Percentiles rank a stretch among this genome's conserved stretches.
These are phyloP conservation scores for Marisa cornuarietis DNA, from an alignment of 1,140 invertebrate genomes.

Conservation along the genomic window DNA sequence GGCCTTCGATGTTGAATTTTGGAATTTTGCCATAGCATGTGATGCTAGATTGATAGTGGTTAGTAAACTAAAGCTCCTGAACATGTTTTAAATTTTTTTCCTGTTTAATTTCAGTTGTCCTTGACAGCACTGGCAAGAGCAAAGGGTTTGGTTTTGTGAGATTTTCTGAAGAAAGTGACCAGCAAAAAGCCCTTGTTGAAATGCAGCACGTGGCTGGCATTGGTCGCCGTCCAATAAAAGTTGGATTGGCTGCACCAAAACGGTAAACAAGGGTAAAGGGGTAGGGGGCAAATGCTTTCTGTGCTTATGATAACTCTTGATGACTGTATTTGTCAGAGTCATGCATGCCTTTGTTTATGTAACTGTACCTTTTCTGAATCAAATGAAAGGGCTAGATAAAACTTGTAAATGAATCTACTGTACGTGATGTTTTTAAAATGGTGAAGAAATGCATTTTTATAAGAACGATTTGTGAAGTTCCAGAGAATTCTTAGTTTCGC, in stretches of 20 bases:
- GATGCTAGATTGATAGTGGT: no score
- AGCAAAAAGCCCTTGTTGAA: conserved; percentile 85
- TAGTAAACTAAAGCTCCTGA: neutral
- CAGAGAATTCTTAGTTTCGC: neutral
- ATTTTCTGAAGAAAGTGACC: conserved; percentile 93
- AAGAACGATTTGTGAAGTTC: neutral
- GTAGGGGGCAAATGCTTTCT: no score
- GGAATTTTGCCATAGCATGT: no score
- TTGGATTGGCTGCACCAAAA: conserved; percentile 88
- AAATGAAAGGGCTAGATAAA: no score
- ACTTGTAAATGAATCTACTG: no score
- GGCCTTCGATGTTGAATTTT: no score
- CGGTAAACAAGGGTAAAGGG: conserved; percentile 73
- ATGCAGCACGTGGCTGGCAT: conserved; percentile 69
- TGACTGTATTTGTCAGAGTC: no score
- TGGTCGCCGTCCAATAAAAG: conserved; percentile 85
- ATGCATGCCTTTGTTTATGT: no score
- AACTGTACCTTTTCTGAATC: no score
- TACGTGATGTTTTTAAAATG: no score
- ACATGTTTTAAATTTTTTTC: conserved; percentile 1
- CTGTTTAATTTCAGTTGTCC: conserved; percentile 50
- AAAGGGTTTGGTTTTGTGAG: conserved; percentile 97
- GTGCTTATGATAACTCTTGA: no score
- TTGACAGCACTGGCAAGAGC: conserved; percentile 78
- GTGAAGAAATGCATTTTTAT: no score